Base-by-base conservation (phyloP, 2,888 invertebrate genomes). In the Mythimna loreyi region DNA sequence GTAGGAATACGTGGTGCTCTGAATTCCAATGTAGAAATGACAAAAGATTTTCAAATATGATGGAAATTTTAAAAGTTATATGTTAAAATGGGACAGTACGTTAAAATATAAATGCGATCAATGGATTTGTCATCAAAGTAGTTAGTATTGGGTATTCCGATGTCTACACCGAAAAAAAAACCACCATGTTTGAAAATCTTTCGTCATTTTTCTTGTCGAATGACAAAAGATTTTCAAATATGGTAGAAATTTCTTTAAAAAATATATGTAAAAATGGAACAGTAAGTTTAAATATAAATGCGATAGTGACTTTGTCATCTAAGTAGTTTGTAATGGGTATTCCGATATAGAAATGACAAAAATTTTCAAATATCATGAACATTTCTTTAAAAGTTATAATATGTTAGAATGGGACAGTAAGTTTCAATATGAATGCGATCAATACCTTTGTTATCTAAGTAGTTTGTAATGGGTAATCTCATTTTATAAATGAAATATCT, bases 11-110 rank as follows among this genome's bases (percentile, higher is more conserved):
- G 74, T 64, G 60, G 50, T 58, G 77, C 58, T 61, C 40, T 62
- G 72, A 78, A 78, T 81, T 58, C 21, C 67, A 36, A 78, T 77
- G 67, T 50, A 67, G 2, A 57, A 78, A 72, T 72, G 72, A 80
- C 47, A 76, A 76, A 71, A 75, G 66, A 56, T 60, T 75, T 78
- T 81, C 23, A 70, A 67, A 78, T 40, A 33, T 33, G 36, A 53
- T 65, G 23, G 36, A 65, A 75, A 36, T 7, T 50, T 28, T 21
- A 11, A 49, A 16, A 36, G 9, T 43, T 7, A 33, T 62, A 9
- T 59, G 19, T 3, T 62, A 11, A 11, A 64, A 53, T 53, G 9
- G 47, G 21, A 33, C 9, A 64, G 40, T 33, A 25, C 55, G 5
- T 21, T 49, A 49, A 4, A 28, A 28, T 4, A 28, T 28, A 28